phyloP scores from a whole-genome alignment of 2,113 vertebrate genomes.

The Etheostoma spectabile region DNA sequence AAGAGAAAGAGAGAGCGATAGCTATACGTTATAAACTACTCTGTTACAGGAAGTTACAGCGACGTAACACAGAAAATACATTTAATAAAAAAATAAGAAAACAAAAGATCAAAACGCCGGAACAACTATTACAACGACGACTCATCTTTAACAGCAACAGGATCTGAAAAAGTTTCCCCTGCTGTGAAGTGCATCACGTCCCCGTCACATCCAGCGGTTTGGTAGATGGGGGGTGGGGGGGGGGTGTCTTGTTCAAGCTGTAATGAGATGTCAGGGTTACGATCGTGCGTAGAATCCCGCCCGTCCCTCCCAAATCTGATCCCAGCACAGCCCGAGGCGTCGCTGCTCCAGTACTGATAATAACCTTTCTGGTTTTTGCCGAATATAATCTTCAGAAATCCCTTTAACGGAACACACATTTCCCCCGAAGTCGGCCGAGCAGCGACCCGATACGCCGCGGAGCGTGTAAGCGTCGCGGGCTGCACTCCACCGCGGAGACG shows the following conservation, averaged over 20 bases:
- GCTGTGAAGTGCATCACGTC: no score
- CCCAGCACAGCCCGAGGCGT: constrained; percentile 66
- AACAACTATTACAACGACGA: no score
- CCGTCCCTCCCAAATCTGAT: constrained; percentile 74
- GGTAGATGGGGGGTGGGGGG: constrained; percentile 50
- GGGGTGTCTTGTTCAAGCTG: constrained; percentile 73
- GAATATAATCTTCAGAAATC: constrained; percentile 77
- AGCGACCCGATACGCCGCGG: constrained; percentile 23
- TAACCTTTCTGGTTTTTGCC: constrained; percentile 66
- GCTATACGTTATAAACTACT: no score
- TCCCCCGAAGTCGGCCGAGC: constrained; percentile 53
- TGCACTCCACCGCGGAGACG: neutral
- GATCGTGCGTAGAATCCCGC: constrained; percentile 75
- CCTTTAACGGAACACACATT: constrained; percentile 74
- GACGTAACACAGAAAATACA: no score
- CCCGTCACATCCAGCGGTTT: constrained; percentile 23
- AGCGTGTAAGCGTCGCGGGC: neutral
- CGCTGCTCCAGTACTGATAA: constrained; percentile 78
- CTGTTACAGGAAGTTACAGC: no score
- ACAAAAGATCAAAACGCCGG: no score
- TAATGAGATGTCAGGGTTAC: constrained; percentile 74
- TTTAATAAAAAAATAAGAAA: no score
- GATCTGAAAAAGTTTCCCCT: no score
- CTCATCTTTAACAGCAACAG: no score
- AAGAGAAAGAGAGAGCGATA: no score